phyloP scores from a whole-genome alignment of 2,888 invertebrate genomes.

The Exephanes ischioxanthus region DNA sequence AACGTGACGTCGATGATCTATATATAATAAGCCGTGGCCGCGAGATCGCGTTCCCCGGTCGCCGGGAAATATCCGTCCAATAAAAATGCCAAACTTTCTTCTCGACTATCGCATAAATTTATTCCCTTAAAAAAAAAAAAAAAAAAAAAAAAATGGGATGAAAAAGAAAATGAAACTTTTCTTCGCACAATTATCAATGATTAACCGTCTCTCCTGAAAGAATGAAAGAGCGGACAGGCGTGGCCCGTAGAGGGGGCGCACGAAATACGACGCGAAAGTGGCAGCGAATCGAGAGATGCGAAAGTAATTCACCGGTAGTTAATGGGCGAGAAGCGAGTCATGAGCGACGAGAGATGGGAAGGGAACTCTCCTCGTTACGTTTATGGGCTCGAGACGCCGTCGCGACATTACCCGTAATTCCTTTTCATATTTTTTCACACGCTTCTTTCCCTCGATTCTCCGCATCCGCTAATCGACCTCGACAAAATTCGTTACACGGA shows the following conservation, averaged over 20 bases:
- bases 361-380: constrained; percentile 32
- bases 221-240: constrained; percentile 7
- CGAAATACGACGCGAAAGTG: constrained; percentile 45
- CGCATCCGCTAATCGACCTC: neutral
- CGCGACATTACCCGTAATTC: constrained; percentile 17
- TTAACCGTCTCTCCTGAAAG: constrained; percentile 27
- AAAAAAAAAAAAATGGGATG: neutral
- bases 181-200: constrained; percentile 49
- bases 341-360: neutral
- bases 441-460: constrained; percentile 14
- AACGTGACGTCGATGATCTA: constrained; percentile 15
- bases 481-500: neutral
- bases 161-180: constrained; percentile 4
- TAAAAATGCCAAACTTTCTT: constrained; percentile 35
- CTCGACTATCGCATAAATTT: constrained; percentile 26
- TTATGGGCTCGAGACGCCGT: constrained; percentile 32
- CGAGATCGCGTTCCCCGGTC: neutral
- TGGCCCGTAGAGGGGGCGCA: neutral
- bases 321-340: constrained; percentile 30
- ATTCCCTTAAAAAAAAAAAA: neutral
- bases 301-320: constrained; percentile 49
- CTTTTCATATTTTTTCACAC: constrained; percentile 52
- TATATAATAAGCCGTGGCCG: neutral
- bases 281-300: constrained; percentile 27
- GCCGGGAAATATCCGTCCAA: neutral